Conservation (phyloP, 1,140 invertebrate genomes). For the Drosophila elegans region DNA sequence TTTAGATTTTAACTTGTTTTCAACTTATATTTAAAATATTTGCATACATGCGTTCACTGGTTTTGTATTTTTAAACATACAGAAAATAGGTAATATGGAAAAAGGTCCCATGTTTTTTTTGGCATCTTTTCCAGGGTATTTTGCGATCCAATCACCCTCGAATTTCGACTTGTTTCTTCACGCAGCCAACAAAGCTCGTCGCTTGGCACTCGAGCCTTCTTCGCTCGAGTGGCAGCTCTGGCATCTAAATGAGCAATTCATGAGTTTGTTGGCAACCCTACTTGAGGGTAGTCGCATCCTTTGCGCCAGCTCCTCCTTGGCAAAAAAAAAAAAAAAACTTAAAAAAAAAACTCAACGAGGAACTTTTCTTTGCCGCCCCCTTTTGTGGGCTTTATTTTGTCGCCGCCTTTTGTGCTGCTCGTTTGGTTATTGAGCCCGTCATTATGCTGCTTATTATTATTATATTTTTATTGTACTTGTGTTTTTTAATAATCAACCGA, state of each 20-base stretch:
- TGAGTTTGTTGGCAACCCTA: slow-evolving; percentile 77
- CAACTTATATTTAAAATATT: too few species aligned
- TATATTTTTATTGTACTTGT: slow-evolving; percentile 75
- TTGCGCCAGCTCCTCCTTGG: slow-evolving; percentile 18
- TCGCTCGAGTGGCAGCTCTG: slow-evolving; percentile 70
- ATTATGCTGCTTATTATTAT: slow-evolving; percentile 66
- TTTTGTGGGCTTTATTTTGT: slow-evolving; percentile 26
- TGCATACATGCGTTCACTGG: too few species aligned
- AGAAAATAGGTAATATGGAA: too few species aligned
- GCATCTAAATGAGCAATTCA: slow-evolving; percentile 81
- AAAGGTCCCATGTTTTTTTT: too few species aligned
- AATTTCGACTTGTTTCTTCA: slow-evolving; percentile 7
- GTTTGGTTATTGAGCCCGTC: slow-evolving; percentile 47
- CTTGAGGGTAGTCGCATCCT: slow-evolving; percentile 55
- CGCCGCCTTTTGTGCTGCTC: slow-evolving; percentile 50
- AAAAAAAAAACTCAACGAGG: slow-evolving; percentile 10
- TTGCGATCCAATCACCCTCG: neutral
- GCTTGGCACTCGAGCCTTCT: slow-evolving; percentile 57
- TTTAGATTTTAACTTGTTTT: too few species aligned
- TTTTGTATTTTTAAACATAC: too few species aligned
- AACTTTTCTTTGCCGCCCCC: slow-evolving; percentile 1
- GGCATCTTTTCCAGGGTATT: slow-evolving; percentile 11
- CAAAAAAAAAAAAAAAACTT: neutral
- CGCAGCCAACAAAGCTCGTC: slow-evolving; percentile 33
- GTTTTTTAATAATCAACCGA: slow-evolving; percentile 76